A percentile compares a stretch with the other conserved stretches of the same genome.
Evolutionary conservation across 1,140 invertebrate genomes (phyloP).

Genomic region (Euschistus heros): DNA sequence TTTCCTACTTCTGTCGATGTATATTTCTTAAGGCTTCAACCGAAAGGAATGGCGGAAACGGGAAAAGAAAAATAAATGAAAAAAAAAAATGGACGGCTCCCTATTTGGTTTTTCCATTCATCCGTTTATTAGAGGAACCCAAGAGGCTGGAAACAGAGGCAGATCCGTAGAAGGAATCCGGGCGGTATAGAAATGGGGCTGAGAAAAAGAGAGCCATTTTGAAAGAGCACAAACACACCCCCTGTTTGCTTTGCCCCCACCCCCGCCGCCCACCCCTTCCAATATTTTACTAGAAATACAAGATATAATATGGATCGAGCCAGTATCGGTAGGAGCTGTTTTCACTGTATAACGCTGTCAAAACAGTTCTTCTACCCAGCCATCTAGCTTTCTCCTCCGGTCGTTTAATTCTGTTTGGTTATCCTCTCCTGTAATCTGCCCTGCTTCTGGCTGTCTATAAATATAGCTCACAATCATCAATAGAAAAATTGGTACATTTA

Average conservation of each 20-base stretch:
- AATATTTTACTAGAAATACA: slow-evolving; percentile 23
- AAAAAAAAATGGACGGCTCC: too few species aligned
- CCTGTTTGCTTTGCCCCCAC: neutral
- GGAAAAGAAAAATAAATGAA: too few species aligned
- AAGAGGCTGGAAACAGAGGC: neutral
- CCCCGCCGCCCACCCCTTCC: neutral
- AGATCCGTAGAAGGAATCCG: neutral
- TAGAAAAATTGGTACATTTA: too few species aligned
- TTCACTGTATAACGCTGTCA: slow-evolving; percentile 18
- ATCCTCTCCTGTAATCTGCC: too few species aligned
- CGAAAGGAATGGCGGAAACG: too few species aligned
- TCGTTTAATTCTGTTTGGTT: neutral
- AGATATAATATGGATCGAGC: slow-evolving; percentile 19
- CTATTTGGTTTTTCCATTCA: too few species aligned
- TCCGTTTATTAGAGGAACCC: neutral
- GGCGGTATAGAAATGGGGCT: slow-evolving; percentile 5
- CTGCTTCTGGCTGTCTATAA: too few species aligned
- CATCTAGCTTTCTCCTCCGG: neutral
- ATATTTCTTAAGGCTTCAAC: too few species aligned
- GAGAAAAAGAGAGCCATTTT: slow-evolving; percentile 4
- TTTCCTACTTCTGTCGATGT: too few species aligned
- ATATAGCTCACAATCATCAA: too few species aligned
- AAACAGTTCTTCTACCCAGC: slow-evolving; percentile 5
- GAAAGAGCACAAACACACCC: neutral
- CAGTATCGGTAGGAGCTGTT: slow-evolving; percentile 17